Evolutionary conservation across 2,113 vertebrate species (phyloP), one percentile per base, ranked within the genome.

Genomic region (Epinephelus cyanopodus): DNA sequence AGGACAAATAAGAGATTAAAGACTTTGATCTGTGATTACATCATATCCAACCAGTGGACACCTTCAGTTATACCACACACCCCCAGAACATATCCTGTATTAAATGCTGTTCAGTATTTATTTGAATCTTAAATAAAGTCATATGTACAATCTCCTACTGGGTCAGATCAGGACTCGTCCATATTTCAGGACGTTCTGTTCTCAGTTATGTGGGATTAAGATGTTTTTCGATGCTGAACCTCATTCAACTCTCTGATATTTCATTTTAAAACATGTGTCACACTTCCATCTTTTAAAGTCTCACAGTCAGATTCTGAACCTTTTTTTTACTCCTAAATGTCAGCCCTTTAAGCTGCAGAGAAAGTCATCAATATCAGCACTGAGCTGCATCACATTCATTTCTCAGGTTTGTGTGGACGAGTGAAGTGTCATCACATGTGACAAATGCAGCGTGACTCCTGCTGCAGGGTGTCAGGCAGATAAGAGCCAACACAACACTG

Each of bases 361-460:
- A 21, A 18, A 61, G 64, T 37, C 54, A 82, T 82, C 54, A 52
- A 17, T 62, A 5, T 53, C 13, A 54, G 47, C 63, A 47, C 18
- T 29, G 71, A 61, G 47, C 63, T 5, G 19, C 45, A 29, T 61
- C 17, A 13, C 42, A 47, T 54, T 18, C 13, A 74, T 82, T 53
- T 33, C 2, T 74, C 17, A 60, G 56, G 13, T 23, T 29, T 74
- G 12, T 67, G 52, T 74, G 42, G 62, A 66, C 60, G 14, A 60
- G 45, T 60, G 29, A 60, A 67, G 63, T 47, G 45, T 47, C 45
- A 14, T 47, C 45, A 47, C 8, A 47, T 47, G 45, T 47, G 45
- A 47, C 45, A 14, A 47, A 47, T 47, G 45, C 45, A 47, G 45
- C 15, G 45, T 47, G 45, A 47, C 45, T 47, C 45, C 45, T 47